Conservation (phyloP, 2,888 invertebrate genomes). For the Zeuzera pyrina region DNA sequence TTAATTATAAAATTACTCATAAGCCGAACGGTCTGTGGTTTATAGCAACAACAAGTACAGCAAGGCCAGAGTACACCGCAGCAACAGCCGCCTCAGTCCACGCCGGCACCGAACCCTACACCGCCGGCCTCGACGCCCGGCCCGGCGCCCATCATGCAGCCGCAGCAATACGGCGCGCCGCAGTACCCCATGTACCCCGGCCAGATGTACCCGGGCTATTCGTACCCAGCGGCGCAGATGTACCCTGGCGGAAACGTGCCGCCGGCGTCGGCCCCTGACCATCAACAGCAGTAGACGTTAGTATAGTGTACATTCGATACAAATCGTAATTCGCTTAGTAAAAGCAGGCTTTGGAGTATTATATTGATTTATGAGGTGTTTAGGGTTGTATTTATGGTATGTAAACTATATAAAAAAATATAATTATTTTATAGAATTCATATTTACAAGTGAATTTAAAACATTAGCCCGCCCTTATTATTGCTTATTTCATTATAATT, state of each 20-base stretch:
- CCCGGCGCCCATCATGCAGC: slow-evolving; percentile 17
- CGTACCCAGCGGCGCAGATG: too few relatives aligned
- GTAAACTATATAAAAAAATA: too few relatives aligned
- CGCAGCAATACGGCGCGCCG: slow-evolving; percentile 24
- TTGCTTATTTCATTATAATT: too few relatives aligned
- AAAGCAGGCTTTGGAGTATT: too few relatives aligned
- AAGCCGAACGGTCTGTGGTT: too few relatives aligned
- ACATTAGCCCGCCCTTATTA: too few relatives aligned
- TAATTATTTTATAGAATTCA: too few relatives aligned
- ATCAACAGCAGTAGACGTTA: slow-evolving; percentile 43
- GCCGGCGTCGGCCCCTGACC: slow-evolving; percentile 22
- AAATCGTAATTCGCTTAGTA: too few relatives aligned
- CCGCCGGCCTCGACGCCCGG: slow-evolving; percentile 16
- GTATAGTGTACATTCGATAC: slow-evolving; percentile 16
- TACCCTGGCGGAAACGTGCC: slow-evolving; percentile 31
- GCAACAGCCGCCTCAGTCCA: slow-evolving; percentile 16
- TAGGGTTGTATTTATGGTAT: too few relatives aligned
- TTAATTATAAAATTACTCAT: too few relatives aligned
- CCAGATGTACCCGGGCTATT: slow-evolving; percentile 47
- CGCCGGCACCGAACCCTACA: slow-evolving; percentile 18
- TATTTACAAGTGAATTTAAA: too few relatives aligned
- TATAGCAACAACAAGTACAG: neutral
- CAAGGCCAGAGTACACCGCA: slow-evolving; percentile 9
- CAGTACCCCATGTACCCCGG: slow-evolving; percentile 52
- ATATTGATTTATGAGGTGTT: too few relatives aligned